phyloP scores from a whole-genome alignment of 1,140 invertebrate species.

The Dinothrombium tinctorium region DNA sequence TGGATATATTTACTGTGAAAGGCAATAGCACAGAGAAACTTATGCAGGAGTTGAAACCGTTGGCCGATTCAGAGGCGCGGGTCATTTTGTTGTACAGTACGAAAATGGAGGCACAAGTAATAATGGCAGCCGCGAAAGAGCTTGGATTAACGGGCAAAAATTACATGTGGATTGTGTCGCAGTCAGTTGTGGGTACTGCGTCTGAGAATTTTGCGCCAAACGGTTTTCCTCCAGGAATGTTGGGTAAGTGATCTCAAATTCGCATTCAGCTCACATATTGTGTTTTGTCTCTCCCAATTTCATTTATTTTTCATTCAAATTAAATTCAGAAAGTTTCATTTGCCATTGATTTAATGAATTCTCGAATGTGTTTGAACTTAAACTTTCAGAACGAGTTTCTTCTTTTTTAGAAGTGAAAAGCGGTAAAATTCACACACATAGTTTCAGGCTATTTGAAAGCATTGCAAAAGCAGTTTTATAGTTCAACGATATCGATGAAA shows the following conservation, averaged over 20 bases:
- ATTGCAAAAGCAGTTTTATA: too few species aligned
- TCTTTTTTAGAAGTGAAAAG: too few species aligned
- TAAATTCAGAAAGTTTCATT: not conserved
- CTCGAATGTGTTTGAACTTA: too few species aligned
- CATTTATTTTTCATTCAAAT: not conserved
- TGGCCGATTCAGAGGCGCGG: constrained; percentile 69
- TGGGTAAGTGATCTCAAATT: constrained; percentile 37
- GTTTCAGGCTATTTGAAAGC: too few species aligned
- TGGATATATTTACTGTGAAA: constrained; percentile 13
- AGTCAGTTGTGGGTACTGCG: constrained; percentile 54
- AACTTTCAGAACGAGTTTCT: too few species aligned
- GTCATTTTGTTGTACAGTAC: constrained; percentile 82
- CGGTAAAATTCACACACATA: too few species aligned
- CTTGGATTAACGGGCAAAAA: constrained; percentile 73
- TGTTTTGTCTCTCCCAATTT: not conserved
- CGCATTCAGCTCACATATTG: not conserved
- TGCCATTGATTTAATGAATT: not conserved
- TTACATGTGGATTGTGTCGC: constrained; percentile 91
- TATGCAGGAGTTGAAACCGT: constrained; percentile 22
- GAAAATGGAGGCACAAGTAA: constrained; percentile 55
- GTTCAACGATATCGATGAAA: not conserved
- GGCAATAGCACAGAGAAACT: constrained; percentile 8
- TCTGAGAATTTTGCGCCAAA: constrained; percentile 32
- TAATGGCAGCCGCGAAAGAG: constrained; percentile 50
- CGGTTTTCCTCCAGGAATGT: constrained; percentile 72